phyloP scores from a whole-genome alignment of 2,797 vertebrate species.

The Malacoraja senta region DNA sequence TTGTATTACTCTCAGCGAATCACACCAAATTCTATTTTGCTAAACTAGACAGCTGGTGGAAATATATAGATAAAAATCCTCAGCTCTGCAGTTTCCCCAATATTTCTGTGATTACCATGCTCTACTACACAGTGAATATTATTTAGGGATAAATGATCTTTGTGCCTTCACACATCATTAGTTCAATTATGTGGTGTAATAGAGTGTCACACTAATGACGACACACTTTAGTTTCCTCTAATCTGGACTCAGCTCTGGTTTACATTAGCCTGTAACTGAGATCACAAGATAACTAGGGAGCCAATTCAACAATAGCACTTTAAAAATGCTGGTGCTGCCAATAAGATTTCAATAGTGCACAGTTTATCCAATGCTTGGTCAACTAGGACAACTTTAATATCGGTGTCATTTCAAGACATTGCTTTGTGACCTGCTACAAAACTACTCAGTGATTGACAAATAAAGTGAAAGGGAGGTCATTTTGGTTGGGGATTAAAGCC shows the following conservation, averaged over 20 bases:
- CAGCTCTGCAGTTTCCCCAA: background rate
- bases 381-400: background rate
- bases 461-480: background rate
- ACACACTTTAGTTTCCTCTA: background rate
- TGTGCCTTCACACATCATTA: background rate
- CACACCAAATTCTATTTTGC: background rate
- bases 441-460: background rate
- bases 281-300: background rate
- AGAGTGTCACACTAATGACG: background rate
- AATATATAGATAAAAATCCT: background rate
- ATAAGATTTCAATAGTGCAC: background rate
- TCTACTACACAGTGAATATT: background rate
- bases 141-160: no score
- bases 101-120: background rate
- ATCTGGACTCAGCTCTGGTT: background rate
- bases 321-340: background rate
- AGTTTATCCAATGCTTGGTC: background rate
- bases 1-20: background rate
- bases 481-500: no score
- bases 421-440: background rate
- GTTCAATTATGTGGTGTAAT: background rate
- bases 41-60: constrained; percentile 10
- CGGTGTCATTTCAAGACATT: background rate
- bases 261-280: background rate
- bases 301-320: background rate